Percentiles rank a stretch among this genome's conserved stretches.
Evolutionary conservation across 2,888 invertebrate species (phyloP).

Genomic region (Aradus depressus): DNA sequence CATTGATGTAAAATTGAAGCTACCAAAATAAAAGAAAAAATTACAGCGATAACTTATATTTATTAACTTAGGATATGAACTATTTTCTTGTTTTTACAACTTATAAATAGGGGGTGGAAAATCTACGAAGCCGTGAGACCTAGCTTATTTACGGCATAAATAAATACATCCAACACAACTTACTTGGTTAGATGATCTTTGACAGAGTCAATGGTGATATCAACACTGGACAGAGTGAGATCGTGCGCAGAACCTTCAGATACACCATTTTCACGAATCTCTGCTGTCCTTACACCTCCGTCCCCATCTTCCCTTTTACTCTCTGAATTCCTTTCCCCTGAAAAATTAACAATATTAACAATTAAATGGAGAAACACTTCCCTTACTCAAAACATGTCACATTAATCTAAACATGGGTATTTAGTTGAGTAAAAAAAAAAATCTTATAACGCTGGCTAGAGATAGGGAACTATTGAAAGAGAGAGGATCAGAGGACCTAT

Average conservation of each 20-base stretch:
- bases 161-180: constrained; percentile 2
- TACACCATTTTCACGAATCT: constrained; percentile 40
- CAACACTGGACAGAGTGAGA: constrained; percentile 43
- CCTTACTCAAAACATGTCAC: not conserved
- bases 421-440: not conserved
- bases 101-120: no score
- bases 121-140: no score
- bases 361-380: not conserved
- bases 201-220: constrained; percentile 90
- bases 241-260: constrained; percentile 43
- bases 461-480: no score
- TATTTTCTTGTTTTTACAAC: no score
- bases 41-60: no score
- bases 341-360: no score
- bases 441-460: no score
- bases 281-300: constrained; percentile 28
- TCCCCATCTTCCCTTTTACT: constrained; percentile 34
- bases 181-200: constrained; percentile 59
- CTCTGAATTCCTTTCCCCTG: constrained; percentile 27
- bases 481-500: no score
- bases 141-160: no score
- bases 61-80: no score
- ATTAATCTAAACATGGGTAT: not conserved
- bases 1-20: no score
- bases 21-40: no score